Evolutionary conservation across 2,888 invertebrate genomes (phyloP).

Genomic region (Icerya purchasi): DNA sequence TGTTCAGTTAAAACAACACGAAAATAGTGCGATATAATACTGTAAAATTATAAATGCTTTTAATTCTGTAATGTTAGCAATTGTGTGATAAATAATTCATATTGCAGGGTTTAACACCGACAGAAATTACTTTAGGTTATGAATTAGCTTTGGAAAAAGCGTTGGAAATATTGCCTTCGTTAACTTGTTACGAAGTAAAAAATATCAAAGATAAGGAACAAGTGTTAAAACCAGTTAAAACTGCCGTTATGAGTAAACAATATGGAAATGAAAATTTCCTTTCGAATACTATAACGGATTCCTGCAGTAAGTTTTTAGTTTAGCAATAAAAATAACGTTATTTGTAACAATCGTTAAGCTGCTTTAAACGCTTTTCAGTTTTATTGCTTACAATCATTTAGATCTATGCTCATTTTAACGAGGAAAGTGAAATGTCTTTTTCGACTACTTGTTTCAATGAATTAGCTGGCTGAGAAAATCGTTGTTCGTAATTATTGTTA

Average conservation of each 20-base stretch:
- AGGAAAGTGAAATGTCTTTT: too few relatives aligned
- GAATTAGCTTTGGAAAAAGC: constrained; percentile 75
- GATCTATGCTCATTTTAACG: too few relatives aligned
- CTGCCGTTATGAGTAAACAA: constrained; percentile 91
- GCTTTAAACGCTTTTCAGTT: too few relatives aligned
- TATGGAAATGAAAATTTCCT: constrained; percentile 92
- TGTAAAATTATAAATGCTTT: background rate
- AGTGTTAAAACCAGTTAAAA: constrained; percentile 52
- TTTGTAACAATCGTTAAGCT: too few relatives aligned
- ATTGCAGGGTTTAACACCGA: constrained; percentile 68
- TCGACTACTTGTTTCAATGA: too few relatives aligned
- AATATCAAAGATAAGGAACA: constrained; percentile 30
- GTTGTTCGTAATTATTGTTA: too few relatives aligned
- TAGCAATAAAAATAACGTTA: too few relatives aligned
- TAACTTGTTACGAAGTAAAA: constrained; percentile 57
- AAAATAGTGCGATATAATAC: background rate
- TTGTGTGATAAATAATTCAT: background rate
- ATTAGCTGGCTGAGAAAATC: too few relatives aligned
- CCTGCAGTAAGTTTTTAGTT: constrained; percentile 38
- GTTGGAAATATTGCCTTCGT: constrained; percentile 64
- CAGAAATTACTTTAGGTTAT: constrained; percentile 89
- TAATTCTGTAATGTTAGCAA: background rate
- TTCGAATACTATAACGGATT: constrained; percentile 59
- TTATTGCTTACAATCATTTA: too few relatives aligned
- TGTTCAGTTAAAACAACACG: background rate